A percentile compares a stretch with the other conserved stretches of the same genome.
These are phyloP conservation scores for Acleris literana DNA, from an alignment of 2,888 invertebrate genomes.

Conservation along the genomic window DNA sequence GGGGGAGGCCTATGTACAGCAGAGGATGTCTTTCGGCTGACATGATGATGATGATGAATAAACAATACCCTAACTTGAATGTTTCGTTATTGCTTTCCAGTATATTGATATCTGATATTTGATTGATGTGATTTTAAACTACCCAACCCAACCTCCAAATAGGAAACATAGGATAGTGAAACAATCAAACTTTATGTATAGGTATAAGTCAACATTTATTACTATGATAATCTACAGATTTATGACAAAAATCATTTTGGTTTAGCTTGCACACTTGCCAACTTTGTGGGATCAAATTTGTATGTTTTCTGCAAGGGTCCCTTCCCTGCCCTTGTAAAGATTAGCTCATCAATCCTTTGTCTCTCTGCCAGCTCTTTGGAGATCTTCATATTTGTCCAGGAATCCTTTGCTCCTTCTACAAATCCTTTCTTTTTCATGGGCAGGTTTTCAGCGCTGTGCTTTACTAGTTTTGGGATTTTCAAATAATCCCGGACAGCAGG, in stretches of 20 bases:
- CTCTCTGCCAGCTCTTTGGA: conserved; percentile 90
- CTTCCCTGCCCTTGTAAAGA: conserved; percentile 92
- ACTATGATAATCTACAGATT: conserved; percentile 47
- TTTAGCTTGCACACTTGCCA: conserved; percentile 81
- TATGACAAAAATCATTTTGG: conserved; percentile 67
- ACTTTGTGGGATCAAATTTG: conserved; percentile 91
- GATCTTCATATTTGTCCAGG: conserved; percentile 92
- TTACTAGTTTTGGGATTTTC: conserved; percentile 87
- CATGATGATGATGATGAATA: no score
- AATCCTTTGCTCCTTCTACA: conserved; percentile 90
- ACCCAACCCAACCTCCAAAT: no score
- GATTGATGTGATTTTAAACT: no score
- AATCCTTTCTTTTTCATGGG: conserved; percentile 91
- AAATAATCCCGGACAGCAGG: conserved; percentile 89
- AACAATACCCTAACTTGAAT: no score
- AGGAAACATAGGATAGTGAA: no score
- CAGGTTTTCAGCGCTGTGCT: conserved; percentile 81
- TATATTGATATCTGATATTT: no score
- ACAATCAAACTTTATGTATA: no score
- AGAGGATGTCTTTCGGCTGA: no score
- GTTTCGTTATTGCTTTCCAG: no score
- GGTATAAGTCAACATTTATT: conserved; percentile 40
- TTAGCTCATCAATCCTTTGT: conserved; percentile 88
- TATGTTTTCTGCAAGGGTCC: conserved; percentile 95
- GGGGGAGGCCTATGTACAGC: no score